Base-by-base conservation (phyloP, 2,113 vertebrate genomes). In the Hemibagrus wyckioides region DNA sequence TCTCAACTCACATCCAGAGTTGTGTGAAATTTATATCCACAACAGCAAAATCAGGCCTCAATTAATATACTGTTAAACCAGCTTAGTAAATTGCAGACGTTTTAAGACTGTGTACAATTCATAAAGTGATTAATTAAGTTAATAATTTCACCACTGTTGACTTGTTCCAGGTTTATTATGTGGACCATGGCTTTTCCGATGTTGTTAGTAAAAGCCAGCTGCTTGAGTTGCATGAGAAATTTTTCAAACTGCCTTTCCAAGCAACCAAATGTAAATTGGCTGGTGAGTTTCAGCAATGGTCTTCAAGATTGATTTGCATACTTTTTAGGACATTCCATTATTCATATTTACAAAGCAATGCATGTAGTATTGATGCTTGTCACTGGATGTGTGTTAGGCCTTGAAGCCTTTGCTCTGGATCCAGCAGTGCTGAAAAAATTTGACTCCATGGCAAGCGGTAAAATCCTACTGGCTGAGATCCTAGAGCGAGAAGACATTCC, bases 171-270 rank as follows among this genome's bases (percentile, higher is more conserved):
- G 96, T 98, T 0, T 93, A 93, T 92, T 99, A 97, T 87, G 97
- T 98, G 92, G 98, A 99, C 94, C 96, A 99, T 85, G 98, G 97
- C 30, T 98, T 98, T 91, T 96, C 93, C 88, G 98, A 99, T 90
- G 90, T 93, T 88, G 92, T 97, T 91, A 96, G 96, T 92, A 96
- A 93, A 92, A 94, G 6, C 91, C 97, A 97, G 94, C 94, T 97
- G n/a, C 95, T 96, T 91, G 96, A 95, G 87, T 93, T 99, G 59
- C 94, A 95, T 61, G 95, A 97, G 52, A 96, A 89, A 87, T 99
- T 99, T 94, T 93, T 92, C 89, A 94, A 89, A 0, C 94, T 99
- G 65, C 96, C 98, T 88, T 98, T 99, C 91, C 98, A 99, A 92
- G 97, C 97, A 54, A 94, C 97, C 30, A 97, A 97, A 92, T 98